These are phyloP conservation scores for Pheosia tremula DNA, from an alignment of 2,888 invertebrate genomes.

Conservation along the genomic window DNA sequence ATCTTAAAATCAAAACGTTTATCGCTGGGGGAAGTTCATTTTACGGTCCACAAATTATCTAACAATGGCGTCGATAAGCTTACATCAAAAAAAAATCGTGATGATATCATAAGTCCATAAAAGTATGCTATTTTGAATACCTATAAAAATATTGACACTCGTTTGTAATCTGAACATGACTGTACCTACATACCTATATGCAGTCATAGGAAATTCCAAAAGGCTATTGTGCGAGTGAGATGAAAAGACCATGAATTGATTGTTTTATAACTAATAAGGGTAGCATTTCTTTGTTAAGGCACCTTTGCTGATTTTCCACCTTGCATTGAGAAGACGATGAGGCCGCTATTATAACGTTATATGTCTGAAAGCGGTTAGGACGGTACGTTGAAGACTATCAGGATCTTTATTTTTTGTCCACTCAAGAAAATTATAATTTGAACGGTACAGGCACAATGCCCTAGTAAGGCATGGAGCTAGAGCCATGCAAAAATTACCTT, in stretches of 20 bases:
- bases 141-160: constrained; percentile 14
- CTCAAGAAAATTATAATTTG: too few species aligned
- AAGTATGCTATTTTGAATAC: constrained; percentile 43
- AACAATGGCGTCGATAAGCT: constrained; percentile 24
- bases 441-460: too few species aligned
- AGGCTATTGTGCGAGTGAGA: not conserved
- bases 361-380: too few species aligned
- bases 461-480: too few species aligned
- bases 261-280: too few species aligned
- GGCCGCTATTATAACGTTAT: too few species aligned
- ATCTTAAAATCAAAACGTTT: constrained; percentile 35
- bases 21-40: constrained; percentile 19
- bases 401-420: too few species aligned
- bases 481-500: too few species aligned
- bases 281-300: too few species aligned
- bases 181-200: constrained; percentile 5
- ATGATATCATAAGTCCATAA: constrained; percentile 43
- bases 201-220: constrained; percentile 17
- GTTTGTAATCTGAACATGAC: constrained; percentile 7
- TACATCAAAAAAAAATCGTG: constrained; percentile 36
- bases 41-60: constrained; percentile 8
- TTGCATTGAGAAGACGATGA: too few species aligned
- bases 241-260: not conserved
- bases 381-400: too few species aligned
- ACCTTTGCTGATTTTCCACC: too few species aligned